Evolutionary conservation across 2,888 invertebrate species (phyloP).

Genomic region (Synanthedon myopaeformis): DNA sequence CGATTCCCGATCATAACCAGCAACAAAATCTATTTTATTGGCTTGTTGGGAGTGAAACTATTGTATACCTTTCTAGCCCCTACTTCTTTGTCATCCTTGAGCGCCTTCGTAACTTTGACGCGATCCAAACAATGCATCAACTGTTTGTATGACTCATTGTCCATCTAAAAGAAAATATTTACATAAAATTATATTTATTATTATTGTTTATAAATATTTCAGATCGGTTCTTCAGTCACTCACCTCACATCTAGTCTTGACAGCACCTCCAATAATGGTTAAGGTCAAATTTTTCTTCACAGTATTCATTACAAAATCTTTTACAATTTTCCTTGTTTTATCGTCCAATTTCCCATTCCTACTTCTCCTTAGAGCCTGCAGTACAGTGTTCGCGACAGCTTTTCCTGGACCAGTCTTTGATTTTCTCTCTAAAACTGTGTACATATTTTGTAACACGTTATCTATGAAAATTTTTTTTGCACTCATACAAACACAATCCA

Average conservation of each 20-base stretch:
- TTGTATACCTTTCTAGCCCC: conserved; percentile 35
- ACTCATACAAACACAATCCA: conserved; percentile 44
- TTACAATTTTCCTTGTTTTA: conserved; percentile 34
- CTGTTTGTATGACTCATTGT: conserved; percentile 41
- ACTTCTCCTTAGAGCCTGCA: conserved; percentile 37
- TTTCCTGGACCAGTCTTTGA: conserved; percentile 33
- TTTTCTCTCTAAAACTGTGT: conserved; percentile 41
- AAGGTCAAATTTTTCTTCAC: conserved; percentile 52
- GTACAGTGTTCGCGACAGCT: conserved; percentile 35
- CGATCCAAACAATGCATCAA: conserved; percentile 47
- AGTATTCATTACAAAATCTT: conserved; percentile 41
- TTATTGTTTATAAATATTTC: neutral
- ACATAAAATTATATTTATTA: conserved; percentile 1
- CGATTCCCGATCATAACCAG: too few relatives aligned
- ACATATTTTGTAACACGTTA: conserved; percentile 61
- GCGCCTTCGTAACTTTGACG: conserved; percentile 22
- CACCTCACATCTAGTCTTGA: conserved; percentile 61
- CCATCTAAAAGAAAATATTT: conserved; percentile 31
- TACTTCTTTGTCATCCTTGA: conserved; percentile 36
- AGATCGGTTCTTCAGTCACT: conserved; percentile 1
- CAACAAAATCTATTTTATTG: neutral
- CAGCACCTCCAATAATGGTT: conserved; percentile 56
- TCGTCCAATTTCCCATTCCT: conserved; percentile 48
- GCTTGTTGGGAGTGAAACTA: neutral
- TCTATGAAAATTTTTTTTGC: conserved; percentile 48